phyloP scores from a whole-genome alignment of 2,113 vertebrate species.

The Clarias macrocephalus region DNA sequence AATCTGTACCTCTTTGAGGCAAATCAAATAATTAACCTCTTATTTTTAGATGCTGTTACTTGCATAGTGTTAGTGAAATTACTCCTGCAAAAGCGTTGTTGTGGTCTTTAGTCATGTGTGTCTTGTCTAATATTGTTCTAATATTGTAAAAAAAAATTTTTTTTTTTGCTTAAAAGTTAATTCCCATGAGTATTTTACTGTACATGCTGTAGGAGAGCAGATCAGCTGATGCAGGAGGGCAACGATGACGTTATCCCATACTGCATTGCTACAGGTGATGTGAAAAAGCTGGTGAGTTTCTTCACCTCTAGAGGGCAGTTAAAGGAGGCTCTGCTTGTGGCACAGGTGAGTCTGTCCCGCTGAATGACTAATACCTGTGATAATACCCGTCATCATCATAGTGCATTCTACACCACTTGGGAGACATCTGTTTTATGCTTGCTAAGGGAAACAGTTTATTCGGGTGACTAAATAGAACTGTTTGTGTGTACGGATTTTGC shows the following conservation, averaged over 20 bases:
- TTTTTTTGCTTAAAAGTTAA: background rate
- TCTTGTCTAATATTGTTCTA: background rate
- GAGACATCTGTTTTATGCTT: background rate
- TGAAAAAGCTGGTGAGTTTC: constrained; percentile 87
- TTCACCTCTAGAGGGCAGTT: constrained; percentile 91
- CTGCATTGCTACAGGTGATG: constrained; percentile 89
- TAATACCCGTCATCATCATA: no score
- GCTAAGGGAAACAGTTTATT: background rate
- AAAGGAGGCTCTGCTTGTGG: constrained; percentile 87
- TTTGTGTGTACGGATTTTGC: background rate
- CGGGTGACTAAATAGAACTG: background rate
- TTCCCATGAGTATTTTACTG: background rate
- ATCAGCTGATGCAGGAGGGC: constrained; percentile 93
- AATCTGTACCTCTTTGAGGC: no score
- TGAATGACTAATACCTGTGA: background rate
- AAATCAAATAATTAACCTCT: no score
- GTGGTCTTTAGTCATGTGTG: background rate
- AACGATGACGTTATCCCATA: constrained; percentile 92
- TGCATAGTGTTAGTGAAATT: background rate
- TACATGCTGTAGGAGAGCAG: constrained; percentile 81
- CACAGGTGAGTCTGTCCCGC: constrained; percentile 80
- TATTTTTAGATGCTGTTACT: background rate
- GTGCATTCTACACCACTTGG: background rate
- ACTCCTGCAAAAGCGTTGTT: background rate
- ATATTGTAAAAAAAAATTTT: no score